Conservation (phyloP, 1,140 invertebrate species). For the Drosophila rufa region DNA sequence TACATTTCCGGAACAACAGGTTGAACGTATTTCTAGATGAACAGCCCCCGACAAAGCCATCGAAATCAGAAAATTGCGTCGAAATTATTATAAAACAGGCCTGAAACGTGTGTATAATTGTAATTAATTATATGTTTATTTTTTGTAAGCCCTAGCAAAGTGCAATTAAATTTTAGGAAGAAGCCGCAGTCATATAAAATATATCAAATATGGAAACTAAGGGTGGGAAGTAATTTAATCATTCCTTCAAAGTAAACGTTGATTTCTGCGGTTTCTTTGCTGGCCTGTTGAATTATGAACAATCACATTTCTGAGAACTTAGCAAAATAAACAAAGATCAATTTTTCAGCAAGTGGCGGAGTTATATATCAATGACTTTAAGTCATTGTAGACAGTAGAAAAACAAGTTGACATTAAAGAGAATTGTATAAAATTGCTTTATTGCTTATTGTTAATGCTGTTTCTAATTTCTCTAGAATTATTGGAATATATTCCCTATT, state of each 20-base stretch:
- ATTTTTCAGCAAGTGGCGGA: neutral
- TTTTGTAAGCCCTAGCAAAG: too few relatives aligned
- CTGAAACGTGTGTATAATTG: neutral
- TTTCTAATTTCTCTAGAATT: neutral
- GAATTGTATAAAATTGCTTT: too few relatives aligned
- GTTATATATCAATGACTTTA: too few relatives aligned
- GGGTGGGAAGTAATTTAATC: too few relatives aligned
- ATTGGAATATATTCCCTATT: too few relatives aligned
- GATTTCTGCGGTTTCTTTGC: neutral
- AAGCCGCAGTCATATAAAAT: too few relatives aligned
- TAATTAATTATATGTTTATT: neutral
- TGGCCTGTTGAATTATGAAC: neutral
- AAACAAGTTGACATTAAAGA: neutral
- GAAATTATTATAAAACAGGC: neutral
- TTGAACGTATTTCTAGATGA: neutral
- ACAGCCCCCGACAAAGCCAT: too few relatives aligned
- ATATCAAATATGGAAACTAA: too few relatives aligned
- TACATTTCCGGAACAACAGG: slow-evolving; percentile 27
- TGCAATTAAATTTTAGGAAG: neutral
- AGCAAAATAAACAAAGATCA: neutral
- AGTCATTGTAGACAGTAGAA: neutral
- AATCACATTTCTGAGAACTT: neutral
- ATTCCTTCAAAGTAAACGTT: neutral
- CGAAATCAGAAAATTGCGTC: neutral
- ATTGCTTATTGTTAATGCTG: too few relatives aligned